Evolutionary conservation across 2,797 vertebrate genomes (phyloP), one percentile per base, ranked within the genome.

Genomic region (Rhincodon typus): DNA sequence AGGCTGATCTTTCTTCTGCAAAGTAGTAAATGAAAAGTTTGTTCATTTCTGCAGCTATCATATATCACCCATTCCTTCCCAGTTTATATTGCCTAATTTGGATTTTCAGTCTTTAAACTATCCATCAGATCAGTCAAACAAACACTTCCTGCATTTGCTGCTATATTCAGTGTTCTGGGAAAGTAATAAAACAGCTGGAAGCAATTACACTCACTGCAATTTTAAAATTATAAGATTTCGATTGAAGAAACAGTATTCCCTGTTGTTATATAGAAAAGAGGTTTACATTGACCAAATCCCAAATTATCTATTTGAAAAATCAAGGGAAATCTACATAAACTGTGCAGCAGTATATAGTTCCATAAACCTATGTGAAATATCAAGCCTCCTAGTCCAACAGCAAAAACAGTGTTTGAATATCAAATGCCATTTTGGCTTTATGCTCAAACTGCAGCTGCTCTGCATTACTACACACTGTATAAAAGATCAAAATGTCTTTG

Each of bases 131-230:
- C 70, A 95, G 69, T 95, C 94, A 95, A 95, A 95, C 94, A 95
- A 95, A 95, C 94, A 95, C 46, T 77, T 95, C 94, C 70, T 74
- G 70, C 25, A 72, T 93, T 95, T 72, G 94, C 42, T 95, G 42
- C 70, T 77, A 77, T 34, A 72, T 53, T 77, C 94, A 72, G 34
- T 77, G 69, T 15, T 77, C 42, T 95, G 94, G 94, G 94, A 77
- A 95, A 95, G 94, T 57, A 74, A 93, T 95, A 72, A 77, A 72
- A 95, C 94, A 95, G 94, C 94, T 95, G 94, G 94, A 95, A 77
- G 94, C 94, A 95, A 95, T 95, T 77, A 95, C 5, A 77, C 74
- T 77, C 46, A 46, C 70, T 77, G 70, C 94, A 57, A 77, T 77
- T 77, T 94, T 95, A 74, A 95, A 72, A 66, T 72, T 57, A 95